phyloP scores from a whole-genome alignment of 92 coral and sea anemone species.

The Epizoanthus fatuus region DNA sequence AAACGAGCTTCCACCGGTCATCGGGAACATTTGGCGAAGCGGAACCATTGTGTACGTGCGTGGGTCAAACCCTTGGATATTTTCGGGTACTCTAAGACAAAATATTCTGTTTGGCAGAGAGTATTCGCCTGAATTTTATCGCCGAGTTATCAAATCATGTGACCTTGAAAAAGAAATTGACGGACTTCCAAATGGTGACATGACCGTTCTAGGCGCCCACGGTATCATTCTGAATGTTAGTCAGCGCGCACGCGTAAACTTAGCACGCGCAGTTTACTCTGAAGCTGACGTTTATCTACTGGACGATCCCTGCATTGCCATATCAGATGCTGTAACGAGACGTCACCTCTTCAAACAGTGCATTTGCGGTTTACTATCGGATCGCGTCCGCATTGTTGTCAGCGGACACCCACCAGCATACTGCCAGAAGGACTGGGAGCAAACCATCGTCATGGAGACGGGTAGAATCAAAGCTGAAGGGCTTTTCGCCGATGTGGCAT shows the following conservation, averaged over 20 bases:
- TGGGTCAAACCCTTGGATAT: conserved; percentile 36
- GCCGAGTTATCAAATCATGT: conserved; percentile 17
- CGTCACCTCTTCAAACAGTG: conserved; percentile 21
- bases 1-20: conserved; percentile 30
- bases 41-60: conserved; percentile 18
- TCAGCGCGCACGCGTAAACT: conserved; percentile 27
- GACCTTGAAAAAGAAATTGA: conserved; percentile 29
- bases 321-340: conserved; percentile 33
- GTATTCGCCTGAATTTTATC: conserved; percentile 7
- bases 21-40: conserved; percentile 22
- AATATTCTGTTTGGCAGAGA: conserved; percentile 41
- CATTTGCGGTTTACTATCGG: conserved; percentile 32
- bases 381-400: conserved; percentile 24
- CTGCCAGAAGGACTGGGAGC: conserved; percentile 47
- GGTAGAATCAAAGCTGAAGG: conserved; percentile 24
- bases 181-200: conserved; percentile 8
- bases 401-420: conserved; percentile 25
- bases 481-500: conserved; percentile 5
- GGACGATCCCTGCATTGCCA: conserved; percentile 35
- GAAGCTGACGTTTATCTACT: conserved; percentile 33
- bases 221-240: conserved; percentile 13
- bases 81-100: conserved; percentile 20
- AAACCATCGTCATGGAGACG: conserved; percentile 19
- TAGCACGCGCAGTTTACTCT: conserved; percentile 36
- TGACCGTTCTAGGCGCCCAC: conserved; percentile 7